Evolutionary conservation across 2,113 vertebrate genomes (phyloP).

Genomic region (Sebastes fasciatus): DNA sequence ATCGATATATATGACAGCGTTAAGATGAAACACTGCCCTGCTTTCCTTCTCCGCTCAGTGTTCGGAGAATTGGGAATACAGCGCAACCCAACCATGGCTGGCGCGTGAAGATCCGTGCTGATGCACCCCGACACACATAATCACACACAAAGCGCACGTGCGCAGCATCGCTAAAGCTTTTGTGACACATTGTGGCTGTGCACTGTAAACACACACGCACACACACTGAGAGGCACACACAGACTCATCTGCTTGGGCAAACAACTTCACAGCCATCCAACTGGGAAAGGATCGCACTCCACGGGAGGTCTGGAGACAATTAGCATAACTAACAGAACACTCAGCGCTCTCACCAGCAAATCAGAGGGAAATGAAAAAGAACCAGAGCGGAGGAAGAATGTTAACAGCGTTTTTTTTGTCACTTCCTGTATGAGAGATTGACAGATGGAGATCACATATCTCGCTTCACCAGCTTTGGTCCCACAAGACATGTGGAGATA

Average conservation of each 20-base stretch:
- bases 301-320: constrained; percentile 76
- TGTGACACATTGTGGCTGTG: constrained; percentile 50
- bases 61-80: constrained; percentile 59
- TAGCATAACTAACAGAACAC: constrained; percentile 82
- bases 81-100: constrained; percentile 26
- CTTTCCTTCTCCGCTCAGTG: constrained; percentile 45
- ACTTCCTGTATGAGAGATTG: constrained; percentile 54
- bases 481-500: constrained; percentile 44
- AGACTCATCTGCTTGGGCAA: constrained; percentile 75
- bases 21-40: constrained; percentile 56
- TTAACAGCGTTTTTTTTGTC: constrained; percentile 42
- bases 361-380: constrained; percentile 59
- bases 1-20: constrained; percentile 55
- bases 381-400: constrained; percentile 38
- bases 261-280: constrained; percentile 79
- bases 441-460: constrained; percentile 54
- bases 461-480: constrained; percentile 50
- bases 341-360: constrained; percentile 44
- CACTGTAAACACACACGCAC: constrained; percentile 55
- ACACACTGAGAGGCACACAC: constrained; percentile 11
- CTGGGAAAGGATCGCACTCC: constrained; percentile 69
- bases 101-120: constrained; percentile 44
- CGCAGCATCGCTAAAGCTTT: constrained; percentile 59
- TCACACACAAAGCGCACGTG: constrained; percentile 54
- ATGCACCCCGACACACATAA: constrained; percentile 62